phyloP scores from a whole-genome alignment of 2,888 invertebrate genomes.

The Malthinus flaveolus region DNA sequence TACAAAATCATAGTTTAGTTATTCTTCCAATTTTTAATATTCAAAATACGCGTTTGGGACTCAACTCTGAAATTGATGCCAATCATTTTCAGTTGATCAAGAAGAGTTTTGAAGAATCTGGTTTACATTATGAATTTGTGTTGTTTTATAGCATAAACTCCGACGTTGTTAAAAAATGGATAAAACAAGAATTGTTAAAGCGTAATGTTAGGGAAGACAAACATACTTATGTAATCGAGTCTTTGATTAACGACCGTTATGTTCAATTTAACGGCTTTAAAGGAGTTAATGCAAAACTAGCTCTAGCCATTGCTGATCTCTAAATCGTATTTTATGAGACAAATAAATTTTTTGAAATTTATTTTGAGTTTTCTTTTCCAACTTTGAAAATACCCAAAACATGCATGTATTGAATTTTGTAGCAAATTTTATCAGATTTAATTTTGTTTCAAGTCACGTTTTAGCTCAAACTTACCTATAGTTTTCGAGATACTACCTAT shows the following conservation, averaged over 20 bases:
- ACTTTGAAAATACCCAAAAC: too few relatives aligned
- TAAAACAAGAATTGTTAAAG: constrained; percentile 30
- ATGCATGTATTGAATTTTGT: too few relatives aligned
- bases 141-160: constrained; percentile 39
- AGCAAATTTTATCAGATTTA: too few relatives aligned
- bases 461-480: too few relatives aligned
- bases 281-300: constrained; percentile 38
- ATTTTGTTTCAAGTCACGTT: too few relatives aligned
- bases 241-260: constrained; percentile 36
- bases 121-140: constrained; percentile 34
- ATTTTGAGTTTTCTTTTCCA: too few relatives aligned
- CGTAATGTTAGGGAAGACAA: constrained; percentile 26
- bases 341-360: too few relatives aligned
- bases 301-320: neutral
- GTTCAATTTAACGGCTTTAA: constrained; percentile 38
- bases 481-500: too few relatives aligned
- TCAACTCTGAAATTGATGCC: constrained; percentile 33
- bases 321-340: too few relatives aligned
- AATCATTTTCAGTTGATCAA: constrained; percentile 34
- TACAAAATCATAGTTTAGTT: constrained; percentile 29
- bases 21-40: constrained; percentile 43
- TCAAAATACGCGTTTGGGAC: constrained; percentile 35
- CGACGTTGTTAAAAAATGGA: constrained; percentile 36
- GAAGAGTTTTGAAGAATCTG: constrained; percentile 33
- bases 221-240: constrained; percentile 28